Evolutionary conservation across 2,888 invertebrate species (phyloP), one percentile per base, ranked within the genome.

Genomic region (Agrotis segetum): DNA sequence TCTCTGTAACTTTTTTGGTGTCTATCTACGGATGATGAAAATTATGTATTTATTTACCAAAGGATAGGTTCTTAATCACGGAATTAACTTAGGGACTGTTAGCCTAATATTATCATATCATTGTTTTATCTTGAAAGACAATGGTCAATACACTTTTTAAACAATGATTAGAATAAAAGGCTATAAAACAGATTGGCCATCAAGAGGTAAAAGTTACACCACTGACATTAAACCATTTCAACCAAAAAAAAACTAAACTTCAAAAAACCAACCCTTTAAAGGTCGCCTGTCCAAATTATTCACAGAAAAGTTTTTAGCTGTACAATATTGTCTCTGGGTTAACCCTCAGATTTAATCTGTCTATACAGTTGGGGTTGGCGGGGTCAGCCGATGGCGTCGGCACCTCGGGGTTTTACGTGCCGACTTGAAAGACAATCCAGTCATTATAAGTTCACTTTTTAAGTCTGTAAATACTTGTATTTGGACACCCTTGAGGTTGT

Each of bases 321-420:
- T 40, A 44, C 49, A 77, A 62, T 72, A 59, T 71, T 77, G 62
- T 65, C 62, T 73, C 59, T 58, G 56, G 52, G 40, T n/a, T 60
- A 24, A 73, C 67, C 67, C 62, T 77, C 68, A 68, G 68, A 85
- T 83, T 76, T 76, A 83, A 82, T 85, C 85, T 67, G 71, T 73
- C 63, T 40, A 29, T 53, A 29, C 19, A 67, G 58, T 21, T 64
- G 80, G 77, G 80, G 82, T 83, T 73, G 59, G 44, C 47, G 71
- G 61, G 73, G 77, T 74, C 63, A 71, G 70, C 66, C 72, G 40
- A 61, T 77, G 74, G 70, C 65, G 67, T 76, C 76, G 34, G 17
- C 72, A 61, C 61, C 70, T 69, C 52, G 63, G 65, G 64, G 52
- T 74, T n/a, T n/a, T n/a, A n/a, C n/a, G n/a, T n/a, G n/a, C n/a